A percentile compares a stretch with the other conserved stretches of the same genome.
Evolutionary conservation across 2,113 vertebrate genomes (phyloP).

Genomic region (Sarotherodon lohbergeri): DNA sequence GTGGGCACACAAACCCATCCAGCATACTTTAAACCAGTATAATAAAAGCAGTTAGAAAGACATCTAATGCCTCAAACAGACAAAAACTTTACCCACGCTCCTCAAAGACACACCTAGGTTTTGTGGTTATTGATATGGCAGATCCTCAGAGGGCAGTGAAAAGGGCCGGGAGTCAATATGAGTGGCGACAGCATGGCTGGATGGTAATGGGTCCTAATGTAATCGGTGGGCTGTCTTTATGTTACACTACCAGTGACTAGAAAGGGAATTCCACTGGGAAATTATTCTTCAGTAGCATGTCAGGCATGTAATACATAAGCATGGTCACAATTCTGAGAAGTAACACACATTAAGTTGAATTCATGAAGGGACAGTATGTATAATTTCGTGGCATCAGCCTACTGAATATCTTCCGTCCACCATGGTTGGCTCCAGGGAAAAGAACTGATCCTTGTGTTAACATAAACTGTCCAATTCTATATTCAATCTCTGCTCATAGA

Average conservation of each 20-base stretch:
- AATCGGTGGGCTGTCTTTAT: background rate
- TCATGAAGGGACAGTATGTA: background rate
- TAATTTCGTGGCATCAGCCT: background rate
- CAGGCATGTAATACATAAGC: background rate
- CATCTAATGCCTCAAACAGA: background rate
- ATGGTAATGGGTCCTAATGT: constrained; percentile 39
- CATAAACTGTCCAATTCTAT: background rate
- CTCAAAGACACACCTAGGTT: background rate
- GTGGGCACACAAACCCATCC: background rate
- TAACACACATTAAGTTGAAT: background rate
- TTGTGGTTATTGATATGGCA: constrained; percentile 37
- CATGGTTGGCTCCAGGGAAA: background rate
- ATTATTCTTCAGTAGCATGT: background rate
- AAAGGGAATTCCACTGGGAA: background rate
- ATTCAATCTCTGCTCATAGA: background rate
- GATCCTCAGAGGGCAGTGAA: constrained; percentile 23
- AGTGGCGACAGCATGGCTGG: constrained; percentile 44
- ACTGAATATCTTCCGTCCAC: background rate
- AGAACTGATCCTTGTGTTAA: background rate
- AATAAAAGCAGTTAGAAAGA: background rate
- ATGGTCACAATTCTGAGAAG: background rate
- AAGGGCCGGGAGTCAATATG: constrained; percentile 43
- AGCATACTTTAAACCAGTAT: background rate
- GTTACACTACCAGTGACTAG: background rate
- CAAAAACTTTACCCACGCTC: background rate